A percentile compares a stretch with the other conserved stretches of the same genome.
These are phyloP conservation scores for Agrypnia vestita DNA, from an alignment of 1,140 invertebrate genomes.

Conservation along the genomic window DNA sequence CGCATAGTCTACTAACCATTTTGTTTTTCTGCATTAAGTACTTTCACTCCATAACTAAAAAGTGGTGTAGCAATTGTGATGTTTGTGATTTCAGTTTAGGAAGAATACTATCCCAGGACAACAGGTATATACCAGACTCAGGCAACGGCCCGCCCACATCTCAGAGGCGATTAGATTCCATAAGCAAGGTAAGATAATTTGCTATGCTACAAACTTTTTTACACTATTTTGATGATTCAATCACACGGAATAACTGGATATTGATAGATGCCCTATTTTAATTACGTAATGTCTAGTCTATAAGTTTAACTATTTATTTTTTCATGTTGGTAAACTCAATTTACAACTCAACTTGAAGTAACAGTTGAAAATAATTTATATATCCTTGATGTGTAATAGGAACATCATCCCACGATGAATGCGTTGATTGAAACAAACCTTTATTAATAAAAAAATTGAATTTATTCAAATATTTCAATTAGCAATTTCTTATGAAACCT, in stretches of 20 bases:
- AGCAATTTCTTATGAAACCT: too few relatives aligned
- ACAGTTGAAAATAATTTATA: too few relatives aligned
- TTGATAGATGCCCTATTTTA: background rate
- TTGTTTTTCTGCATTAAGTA: background rate
- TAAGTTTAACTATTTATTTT: too few relatives aligned
- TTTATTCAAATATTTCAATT: too few relatives aligned
- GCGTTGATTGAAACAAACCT: too few relatives aligned
- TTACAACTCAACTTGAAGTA: too few relatives aligned
- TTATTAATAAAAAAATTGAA: too few relatives aligned
- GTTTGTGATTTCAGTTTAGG: conserved; percentile 24
- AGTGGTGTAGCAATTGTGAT: conserved; percentile 2
- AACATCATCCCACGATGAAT: too few relatives aligned
- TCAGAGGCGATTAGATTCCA: conserved; percentile 42
- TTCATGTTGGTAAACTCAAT: too few relatives aligned
- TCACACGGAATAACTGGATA: background rate
- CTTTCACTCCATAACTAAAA: background rate
- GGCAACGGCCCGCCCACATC: conserved; percentile 4
- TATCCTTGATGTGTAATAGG: too few relatives aligned
- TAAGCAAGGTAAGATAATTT: conserved; percentile 42
- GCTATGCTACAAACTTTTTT: background rate
- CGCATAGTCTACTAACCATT: conserved; percentile 13
- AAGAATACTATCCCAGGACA: conserved; percentile 11
- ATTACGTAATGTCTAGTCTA: too few relatives aligned
- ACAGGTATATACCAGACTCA: conserved; percentile 24
- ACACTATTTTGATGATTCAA: background rate